These are phyloP conservation scores for Eumacrocentrus americanus DNA, from an alignment of 2,888 invertebrate species.

Conservation along the genomic window DNA sequence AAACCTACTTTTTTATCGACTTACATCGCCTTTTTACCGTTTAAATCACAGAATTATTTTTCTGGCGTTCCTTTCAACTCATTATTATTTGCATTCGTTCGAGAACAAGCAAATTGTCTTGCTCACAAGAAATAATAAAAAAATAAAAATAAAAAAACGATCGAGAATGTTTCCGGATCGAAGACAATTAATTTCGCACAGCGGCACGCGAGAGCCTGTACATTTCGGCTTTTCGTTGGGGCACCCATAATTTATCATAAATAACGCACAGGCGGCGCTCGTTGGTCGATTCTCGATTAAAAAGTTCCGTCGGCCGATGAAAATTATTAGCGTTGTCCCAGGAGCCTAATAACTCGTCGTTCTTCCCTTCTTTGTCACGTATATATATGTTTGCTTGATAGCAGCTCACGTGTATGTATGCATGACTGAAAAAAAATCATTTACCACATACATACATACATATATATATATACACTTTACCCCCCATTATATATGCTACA, in stretches of 20 bases:
- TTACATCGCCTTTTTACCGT: too few relatives aligned
- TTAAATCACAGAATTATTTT: too few relatives aligned
- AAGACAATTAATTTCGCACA: constrained; percentile 50
- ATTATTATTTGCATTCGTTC: too few relatives aligned
- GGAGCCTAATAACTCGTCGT: constrained; percentile 39
- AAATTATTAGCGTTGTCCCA: constrained; percentile 46
- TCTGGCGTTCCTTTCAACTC: too few relatives aligned
- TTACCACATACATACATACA: neutral
- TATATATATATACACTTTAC: too few relatives aligned
- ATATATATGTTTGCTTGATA: too few relatives aligned
- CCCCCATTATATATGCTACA: constrained; percentile 5
- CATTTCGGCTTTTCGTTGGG: constrained; percentile 40
- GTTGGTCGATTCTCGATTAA: constrained; percentile 45
- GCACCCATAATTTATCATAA: constrained; percentile 49
- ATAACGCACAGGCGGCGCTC: constrained; percentile 38
- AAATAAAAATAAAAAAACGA: constrained; percentile 7
- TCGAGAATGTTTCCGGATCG: constrained; percentile 35
- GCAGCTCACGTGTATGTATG: neutral
- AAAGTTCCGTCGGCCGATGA: constrained; percentile 44
- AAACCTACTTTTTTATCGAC: too few relatives aligned
- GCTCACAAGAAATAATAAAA: neutral
- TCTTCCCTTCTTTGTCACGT: constrained; percentile 5
- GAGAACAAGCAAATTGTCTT: too few relatives aligned
- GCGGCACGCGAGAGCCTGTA: constrained; percentile 21
- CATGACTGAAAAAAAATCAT: neutral